Evolutionary conservation across 2,113 vertebrate genomes (phyloP), one percentile per base, ranked within the genome.

Genomic region (Chunga burmeisteri): DNA sequence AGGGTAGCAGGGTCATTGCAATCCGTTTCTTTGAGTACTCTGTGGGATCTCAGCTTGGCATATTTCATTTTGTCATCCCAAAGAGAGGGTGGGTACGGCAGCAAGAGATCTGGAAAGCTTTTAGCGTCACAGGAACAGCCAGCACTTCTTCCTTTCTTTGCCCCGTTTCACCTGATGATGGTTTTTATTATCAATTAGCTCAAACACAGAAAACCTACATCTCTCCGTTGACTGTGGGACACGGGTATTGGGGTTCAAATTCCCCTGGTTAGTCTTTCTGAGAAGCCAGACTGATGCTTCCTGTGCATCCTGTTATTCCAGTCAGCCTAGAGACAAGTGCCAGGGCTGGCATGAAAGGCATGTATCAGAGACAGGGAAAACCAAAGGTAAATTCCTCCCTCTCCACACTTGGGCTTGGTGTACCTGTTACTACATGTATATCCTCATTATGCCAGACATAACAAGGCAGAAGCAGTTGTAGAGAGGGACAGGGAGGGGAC

Each of bases 301-400:
- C 36, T 46, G 88, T 52, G 68, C 42, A 70, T 70, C 85, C 82
- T 94, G 87, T 82, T 89, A 88, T 93, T 95, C 94, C 95, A 88
- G 94, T 78, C 70, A 77, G 82, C 71, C 75, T 38, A 22, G 86
- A 85, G 71, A 49, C 56, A 85, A 93, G 61, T 52, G 80, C 77
- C 92, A 81, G 80, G 50, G 82, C 81, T 68, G 82, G 75, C 88
- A 91, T 0, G 6, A 89, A 72, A 73, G 49, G 73, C 25, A 62
- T 14, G 44, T 13, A 32, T 11, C 25, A 21, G 56, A 94, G 47
- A 44, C 34, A 42, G 61, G 32, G n/a, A 65, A 94, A 95, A 84
- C 52, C 70, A 78, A 53, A 85, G 67, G 59, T 50, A 63, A 90
- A 87, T 91, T 75, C 89, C 90, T 93, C 67, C 79, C 58, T 32